These are phyloP conservation scores for Matsumurasca onukii DNA, from an alignment of 1,140 invertebrate genomes.

Conservation along the genomic window DNA sequence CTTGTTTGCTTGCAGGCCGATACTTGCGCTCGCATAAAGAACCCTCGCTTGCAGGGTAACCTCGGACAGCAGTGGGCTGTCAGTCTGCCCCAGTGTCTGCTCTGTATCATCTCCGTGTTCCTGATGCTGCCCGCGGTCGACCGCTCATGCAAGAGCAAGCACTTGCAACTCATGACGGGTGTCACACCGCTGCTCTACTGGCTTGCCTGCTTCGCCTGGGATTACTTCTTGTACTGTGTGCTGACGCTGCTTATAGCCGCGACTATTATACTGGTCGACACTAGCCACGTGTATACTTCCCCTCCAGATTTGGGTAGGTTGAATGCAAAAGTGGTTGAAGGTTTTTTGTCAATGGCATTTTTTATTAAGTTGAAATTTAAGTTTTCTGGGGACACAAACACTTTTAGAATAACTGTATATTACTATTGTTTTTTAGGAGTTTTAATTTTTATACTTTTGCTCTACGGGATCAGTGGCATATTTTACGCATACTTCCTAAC, in stretches of 20 bases:
- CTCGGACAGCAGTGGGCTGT: neutral
- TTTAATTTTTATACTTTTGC: neutral
- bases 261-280: neutral
- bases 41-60: neutral
- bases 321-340: neutral
- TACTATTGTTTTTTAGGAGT: too few species aligned
- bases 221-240: neutral
- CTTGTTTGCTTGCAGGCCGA: neutral
- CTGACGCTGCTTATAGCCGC: neutral
- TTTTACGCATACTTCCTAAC: neutral
- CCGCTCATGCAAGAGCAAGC: conserved; percentile 22
- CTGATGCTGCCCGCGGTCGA: conserved; percentile 48
- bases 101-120: neutral
- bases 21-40: too few species aligned
- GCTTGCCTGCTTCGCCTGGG: neutral
- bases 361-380: too few species aligned
- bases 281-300: neutral
- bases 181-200: neutral
- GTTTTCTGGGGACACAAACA: too few species aligned
- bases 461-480: neutral
- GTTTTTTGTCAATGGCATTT: neutral
- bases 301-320: neutral
- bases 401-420: too few species aligned
- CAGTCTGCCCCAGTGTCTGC: neutral
- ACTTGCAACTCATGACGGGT: neutral